Percentiles rank a stretch among this genome's conserved stretches.
Conservation (phyloP, 2,113 vertebrate species). For the Machaerirhynchus nigripectus region DNA sequence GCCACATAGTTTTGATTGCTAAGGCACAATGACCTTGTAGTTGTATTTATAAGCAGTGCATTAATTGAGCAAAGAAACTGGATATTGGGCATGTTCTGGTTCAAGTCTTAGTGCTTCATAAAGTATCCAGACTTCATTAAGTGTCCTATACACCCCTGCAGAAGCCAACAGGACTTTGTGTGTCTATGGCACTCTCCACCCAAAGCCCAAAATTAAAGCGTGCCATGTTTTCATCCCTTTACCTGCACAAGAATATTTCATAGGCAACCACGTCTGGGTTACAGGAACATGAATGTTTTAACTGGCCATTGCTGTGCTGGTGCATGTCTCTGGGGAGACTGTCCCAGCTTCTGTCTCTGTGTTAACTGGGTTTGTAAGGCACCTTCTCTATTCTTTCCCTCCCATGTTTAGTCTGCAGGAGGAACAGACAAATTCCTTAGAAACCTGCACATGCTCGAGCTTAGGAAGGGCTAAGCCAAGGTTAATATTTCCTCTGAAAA, state of each 20-base stretch:
- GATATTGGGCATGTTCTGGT: neutral
- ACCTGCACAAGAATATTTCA: neutral
- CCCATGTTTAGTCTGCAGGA: neutral
- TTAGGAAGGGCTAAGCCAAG: neutral
- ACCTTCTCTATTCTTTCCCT: neutral
- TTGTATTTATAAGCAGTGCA: neutral
- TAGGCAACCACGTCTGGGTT: accelerated
- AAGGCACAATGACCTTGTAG: neutral
- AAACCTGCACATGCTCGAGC: neutral
- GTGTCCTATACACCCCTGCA: neutral
- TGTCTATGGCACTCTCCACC: neutral
- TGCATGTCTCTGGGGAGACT: neutral
- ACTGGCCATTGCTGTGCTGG: neutral
- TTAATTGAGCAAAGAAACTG: neutral
- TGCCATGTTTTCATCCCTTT: neutral
- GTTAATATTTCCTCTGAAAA: neutral
- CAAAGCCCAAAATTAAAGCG: neutral
- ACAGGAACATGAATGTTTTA: neutral
- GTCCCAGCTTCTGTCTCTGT: neutral
- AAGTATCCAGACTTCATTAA: neutral
- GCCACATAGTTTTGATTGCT: neutral
- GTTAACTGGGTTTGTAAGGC: neutral
- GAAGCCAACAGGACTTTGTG: neutral
- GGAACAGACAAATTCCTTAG: neutral
- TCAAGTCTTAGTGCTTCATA: neutral